phyloP scores from a whole-genome alignment of 2,888 invertebrate genomes.

The Chloroclystis v-ata region DNA sequence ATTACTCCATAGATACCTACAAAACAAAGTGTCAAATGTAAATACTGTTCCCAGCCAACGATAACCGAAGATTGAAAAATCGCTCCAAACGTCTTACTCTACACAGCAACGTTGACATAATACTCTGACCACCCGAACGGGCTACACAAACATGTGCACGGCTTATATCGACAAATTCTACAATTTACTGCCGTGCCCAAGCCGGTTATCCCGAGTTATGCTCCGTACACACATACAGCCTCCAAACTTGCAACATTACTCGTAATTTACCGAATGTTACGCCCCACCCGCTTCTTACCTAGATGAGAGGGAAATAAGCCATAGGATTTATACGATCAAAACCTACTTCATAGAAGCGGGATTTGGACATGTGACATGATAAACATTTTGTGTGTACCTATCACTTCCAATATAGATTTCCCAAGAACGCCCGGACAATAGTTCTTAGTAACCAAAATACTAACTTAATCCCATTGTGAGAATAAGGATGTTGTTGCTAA shows the following conservation, averaged over 20 bases:
- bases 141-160: constrained; percentile 20
- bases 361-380: no score
- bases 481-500: no score
- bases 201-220: constrained; percentile 20
- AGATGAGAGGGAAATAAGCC: not conserved
- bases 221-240: constrained; percentile 11
- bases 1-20: no score
- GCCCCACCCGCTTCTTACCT: not conserved
- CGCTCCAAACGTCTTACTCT: not conserved
- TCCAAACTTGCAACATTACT: constrained; percentile 11
- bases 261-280: constrained; percentile 6
- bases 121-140: constrained; percentile 1
- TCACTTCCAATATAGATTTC: no score
- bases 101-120: not conserved
- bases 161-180: constrained; percentile 28
- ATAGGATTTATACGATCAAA: not conserved
- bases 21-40: no score
- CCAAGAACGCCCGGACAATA: no score
- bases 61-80: no score
- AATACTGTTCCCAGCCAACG: no score
- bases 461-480: no score
- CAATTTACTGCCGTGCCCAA: constrained; percentile 17
- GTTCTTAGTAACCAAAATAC: no score
- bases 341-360: not conserved
- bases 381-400: no score